Evolutionary conservation across 1,140 invertebrate species (phyloP), one percentile per base, ranked within the genome.

Genomic region (Mactra quadrangularis): DNA sequence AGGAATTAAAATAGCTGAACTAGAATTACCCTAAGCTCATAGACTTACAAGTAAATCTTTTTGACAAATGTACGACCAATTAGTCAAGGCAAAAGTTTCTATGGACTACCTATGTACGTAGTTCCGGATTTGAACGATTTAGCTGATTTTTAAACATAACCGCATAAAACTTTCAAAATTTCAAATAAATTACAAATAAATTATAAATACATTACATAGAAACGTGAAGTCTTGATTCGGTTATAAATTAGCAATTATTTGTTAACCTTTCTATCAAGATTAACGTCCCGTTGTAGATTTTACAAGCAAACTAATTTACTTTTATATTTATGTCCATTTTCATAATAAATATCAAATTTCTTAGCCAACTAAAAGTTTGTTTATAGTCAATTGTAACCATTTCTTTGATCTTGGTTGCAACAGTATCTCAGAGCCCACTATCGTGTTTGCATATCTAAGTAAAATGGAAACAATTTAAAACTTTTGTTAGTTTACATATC

Each of bases 331-430:
- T 41, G 71, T 75, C 27, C 59, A 75, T 55, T 55, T 75, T 59
- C 31, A 59, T 75, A 75, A 75, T 75, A 75, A 75, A 75, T 75
- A 75, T 75, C 38, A 59, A 60, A 75, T 57, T 75, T 57, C 53
- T 74, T 74, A 74, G 52, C 41, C 45, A 70, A 52, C 27, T n/a
- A n/a, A n/a, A n/a, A n/a, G n/a, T n/a, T n/a, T n/a, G n/a, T n/a
- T n/a, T n/a, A n/a, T n/a, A n/a, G n/a, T n/a, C n/a, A n/a, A n/a
- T n/a, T n/a, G n/a, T n/a, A n/a, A n/a, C n/a, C n/a, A n/a, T 52
- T 15, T 38, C 66, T 70, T 70, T 70, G 66, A 70, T 70, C 66
- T n/a, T 52, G 41, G 29, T 29, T 1, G 38, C 31, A 50, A 50
- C 50, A 70, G 50, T 70, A 25, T 25, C 27, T 70, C 60, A 38